Evolutionary conservation across 2,113 vertebrate genomes (phyloP), one percentile per base, ranked within the genome.

Genomic region (Psilopogon haemacephalus): DNA sequence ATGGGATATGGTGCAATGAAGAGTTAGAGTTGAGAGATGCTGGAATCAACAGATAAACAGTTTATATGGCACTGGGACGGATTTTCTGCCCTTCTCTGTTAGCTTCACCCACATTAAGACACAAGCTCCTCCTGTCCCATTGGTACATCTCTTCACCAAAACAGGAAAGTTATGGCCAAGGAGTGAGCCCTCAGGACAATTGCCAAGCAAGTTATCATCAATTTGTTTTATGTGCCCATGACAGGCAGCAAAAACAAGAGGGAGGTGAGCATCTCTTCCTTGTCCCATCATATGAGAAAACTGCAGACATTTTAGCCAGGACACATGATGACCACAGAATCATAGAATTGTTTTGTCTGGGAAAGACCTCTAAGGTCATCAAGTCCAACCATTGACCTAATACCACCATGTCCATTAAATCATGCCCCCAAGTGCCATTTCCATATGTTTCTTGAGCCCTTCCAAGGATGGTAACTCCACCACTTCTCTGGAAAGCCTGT

Each of bases 181-280:
- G 32, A 63, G 3, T 4, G 60, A 74, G n/a, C 14, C 35, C 23
- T 35, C 27, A 44, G 54, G 19, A 35, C 26, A 40, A 16, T 18
- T 60, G 18, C 26, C 48, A 69, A 69, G 3, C 64, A 33, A 12
- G 12, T n/a, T 19, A 56, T 15, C 55, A 24, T 5, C 32, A 15
- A 35, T 1, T 26, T 40, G 37, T 6, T 84, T 69, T 6, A 8
- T 10, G 15, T 48, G 37, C 2, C 35, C 56, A 35, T 37, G 30
- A 58, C 19, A 42, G 17, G 40, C 20, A 52, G 42, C 55, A 30
- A 40, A 54, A 24, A 1, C 1, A 5, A 84, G 21, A 44, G 40
- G 55, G 24, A 26, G 6, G 1, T 2, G 0, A 8, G 9, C 12
- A 3, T 10, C 35, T 26, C 60, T 37, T 10, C 13, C 27, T 35